phyloP scores from a whole-genome alignment of 1,140 invertebrate species.

The Drosophila yakuba region DNA sequence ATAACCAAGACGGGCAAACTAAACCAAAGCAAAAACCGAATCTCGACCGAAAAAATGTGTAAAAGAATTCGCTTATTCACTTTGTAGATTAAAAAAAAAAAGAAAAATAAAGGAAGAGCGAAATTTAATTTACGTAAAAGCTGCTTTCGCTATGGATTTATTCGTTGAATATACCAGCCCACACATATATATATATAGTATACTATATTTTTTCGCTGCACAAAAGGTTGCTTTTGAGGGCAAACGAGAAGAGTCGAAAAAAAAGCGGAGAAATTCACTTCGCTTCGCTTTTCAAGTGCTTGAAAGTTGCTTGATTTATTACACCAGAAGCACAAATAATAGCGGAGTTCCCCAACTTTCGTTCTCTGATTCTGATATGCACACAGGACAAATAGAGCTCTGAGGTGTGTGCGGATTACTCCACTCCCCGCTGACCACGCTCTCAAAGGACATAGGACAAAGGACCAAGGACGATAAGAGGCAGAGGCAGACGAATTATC shows the following conservation, averaged over 20 bases:
- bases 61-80: slow-evolving; percentile 76
- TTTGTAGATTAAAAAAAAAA: slow-evolving; percentile 72
- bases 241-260: slow-evolving; percentile 31
- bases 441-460: slow-evolving; percentile 17
- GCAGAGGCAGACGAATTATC: slow-evolving; percentile 57
- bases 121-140: slow-evolving; percentile 83
- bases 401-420: slow-evolving; percentile 74
- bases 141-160: slow-evolving; percentile 70
- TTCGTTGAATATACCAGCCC: slow-evolving; percentile 42
- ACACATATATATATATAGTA: slow-evolving; percentile 22
- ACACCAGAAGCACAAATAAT: slow-evolving; percentile 37
- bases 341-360: neutral
- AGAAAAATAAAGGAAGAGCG: slow-evolving; percentile 52
- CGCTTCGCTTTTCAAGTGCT: slow-evolving; percentile 72
- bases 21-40: slow-evolving; percentile 27
- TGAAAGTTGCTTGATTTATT: slow-evolving; percentile 82
- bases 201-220: slow-evolving; percentile 52
- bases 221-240: slow-evolving; percentile 71
- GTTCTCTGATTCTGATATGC: slow-evolving; percentile 43
- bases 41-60: slow-evolving; percentile 44
- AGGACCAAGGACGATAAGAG: slow-evolving; percentile 24
- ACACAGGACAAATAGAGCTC: slow-evolving; percentile 70
- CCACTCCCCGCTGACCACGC: slow-evolving; percentile 70
- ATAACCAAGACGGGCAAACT: slow-evolving; percentile 47
- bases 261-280: slow-evolving; percentile 59